Percentiles rank a stretch among this genome's conserved stretches.
phyloP scores from a whole-genome alignment of 2,888 invertebrate genomes.

The Thyatira batis region DNA sequence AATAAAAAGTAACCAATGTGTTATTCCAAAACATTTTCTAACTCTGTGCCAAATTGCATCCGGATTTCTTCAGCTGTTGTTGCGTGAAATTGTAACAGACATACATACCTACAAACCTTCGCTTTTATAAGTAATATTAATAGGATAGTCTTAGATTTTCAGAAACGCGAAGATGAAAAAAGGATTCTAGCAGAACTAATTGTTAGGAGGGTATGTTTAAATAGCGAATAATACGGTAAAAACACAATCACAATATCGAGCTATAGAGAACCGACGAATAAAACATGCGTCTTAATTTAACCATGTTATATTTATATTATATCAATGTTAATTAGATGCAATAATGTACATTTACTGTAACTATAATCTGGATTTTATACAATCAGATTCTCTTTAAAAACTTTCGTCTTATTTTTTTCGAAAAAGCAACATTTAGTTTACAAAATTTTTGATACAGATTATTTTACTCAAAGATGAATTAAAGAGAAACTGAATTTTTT shows the following conservation, averaged over 20 bases:
- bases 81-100: too few relatives aligned
- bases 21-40: too few relatives aligned
- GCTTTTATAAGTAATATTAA: too few relatives aligned
- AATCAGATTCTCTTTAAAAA: slow-evolving; percentile 27
- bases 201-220: too few relatives aligned
- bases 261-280: not conserved
- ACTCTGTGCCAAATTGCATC: too few relatives aligned
- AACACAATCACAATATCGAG: not conserved
- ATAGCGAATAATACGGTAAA: too few relatives aligned
- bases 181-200: not conserved
- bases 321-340: slow-evolving; percentile 23
- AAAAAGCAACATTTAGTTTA: not conserved
- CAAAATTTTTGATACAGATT: too few relatives aligned
- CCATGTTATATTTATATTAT: slow-evolving; percentile 18
- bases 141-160: not conserved
- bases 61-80: too few relatives aligned
- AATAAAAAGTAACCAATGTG: too few relatives aligned
- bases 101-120: too few relatives aligned
- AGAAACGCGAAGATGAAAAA: not conserved
- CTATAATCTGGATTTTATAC: slow-evolving; percentile 41
- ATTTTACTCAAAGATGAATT: not conserved
- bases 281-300: not conserved
- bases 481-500: not conserved
- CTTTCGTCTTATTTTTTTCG: too few relatives aligned
- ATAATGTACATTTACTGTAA: slow-evolving; percentile 47